Base-by-base conservation (phyloP, 1,140 invertebrate species). In the Melipona quadrifasciata region DNA sequence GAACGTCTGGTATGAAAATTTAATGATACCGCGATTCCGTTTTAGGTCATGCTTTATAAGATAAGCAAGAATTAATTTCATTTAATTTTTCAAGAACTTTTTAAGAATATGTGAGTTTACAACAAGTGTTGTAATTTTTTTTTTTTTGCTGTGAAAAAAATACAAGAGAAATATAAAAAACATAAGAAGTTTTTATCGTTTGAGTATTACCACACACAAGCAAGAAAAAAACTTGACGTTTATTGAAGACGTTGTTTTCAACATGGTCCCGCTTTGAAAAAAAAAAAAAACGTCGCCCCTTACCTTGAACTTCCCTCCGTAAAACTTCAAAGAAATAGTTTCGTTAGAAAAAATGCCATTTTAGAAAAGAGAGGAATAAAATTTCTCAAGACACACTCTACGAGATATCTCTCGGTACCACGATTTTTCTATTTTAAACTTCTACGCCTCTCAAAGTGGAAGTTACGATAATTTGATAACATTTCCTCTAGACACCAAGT, bases 261-360 rank as follows among this genome's bases (percentile, higher is more conserved):
- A 61, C 55, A 11, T 24, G 14, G 16, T 21, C 8, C 19, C 55
- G 14, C 74, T 76, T 76, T 39, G 16, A 58, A 58, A 61, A 47
- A 58, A 61, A 31, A 31, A 31, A 31, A 76, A 61, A 10, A 39
- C 16, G n/a, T 39, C 53, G 14, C 1, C 24, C 8, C 12, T 21
- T 34, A 19, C 74, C 31, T 58, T 58, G 74, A 58, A 39, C 55
- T 34, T 76, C 61, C 21, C 55, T 39, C 31, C 5, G 17, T n/a
- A 34, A 39, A 58, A 76, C 34, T 76, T 76, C 57, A 76, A 75
- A 75, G 53, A 58, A 24, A 10, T 34, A 21, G 27, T 58, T 57
- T 6, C 19, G 24, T 65, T 31, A 65, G 19, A 51, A 51, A 27
- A 19, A 39, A 12, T 19, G 6, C 10, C 24, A 1, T 27, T 47